phyloP scores from a whole-genome alignment of 2,113 vertebrate species.

The Corythornis cristatus region DNA sequence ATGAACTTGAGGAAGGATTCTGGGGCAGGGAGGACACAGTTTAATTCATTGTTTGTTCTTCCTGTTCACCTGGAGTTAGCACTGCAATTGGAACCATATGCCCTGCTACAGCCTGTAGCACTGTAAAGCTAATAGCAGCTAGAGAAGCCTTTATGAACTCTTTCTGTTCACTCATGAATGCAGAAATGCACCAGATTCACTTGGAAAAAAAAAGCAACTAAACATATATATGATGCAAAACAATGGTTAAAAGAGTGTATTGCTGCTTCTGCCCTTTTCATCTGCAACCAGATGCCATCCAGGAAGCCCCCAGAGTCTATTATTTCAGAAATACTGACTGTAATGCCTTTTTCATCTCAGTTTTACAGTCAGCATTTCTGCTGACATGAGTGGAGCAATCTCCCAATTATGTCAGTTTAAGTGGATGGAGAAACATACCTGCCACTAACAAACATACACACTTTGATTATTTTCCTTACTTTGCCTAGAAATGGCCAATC shows the following conservation, averaged over 20 bases:
- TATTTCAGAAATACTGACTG: not conserved
- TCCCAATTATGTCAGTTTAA: slow-evolving; percentile 21
- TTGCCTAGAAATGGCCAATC: slow-evolving; percentile 45
- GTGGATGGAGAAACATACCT: slow-evolving; percentile 3
- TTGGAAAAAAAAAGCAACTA: not conserved
- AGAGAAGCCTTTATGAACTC: not conserved
- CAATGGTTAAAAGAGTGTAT: not conserved
- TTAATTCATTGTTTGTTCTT: not conserved
- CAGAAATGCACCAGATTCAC: not conserved
- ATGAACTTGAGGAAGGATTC: not conserved
- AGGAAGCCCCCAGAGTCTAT: not conserved
- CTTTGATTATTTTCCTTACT: slow-evolving; percentile 10
- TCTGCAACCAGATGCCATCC: not conserved
- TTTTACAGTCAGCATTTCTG: slow-evolving; percentile 27
- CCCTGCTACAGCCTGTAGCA: not conserved
- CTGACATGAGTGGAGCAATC: slow-evolving; percentile 17
- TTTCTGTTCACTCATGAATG: not conserved
- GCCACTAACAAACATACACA: not conserved
- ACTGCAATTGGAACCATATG: not conserved
- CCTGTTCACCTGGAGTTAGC: not conserved
- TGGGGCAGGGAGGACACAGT: not conserved
- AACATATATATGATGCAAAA: not conserved
- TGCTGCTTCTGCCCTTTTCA: not conserved
- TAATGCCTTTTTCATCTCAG: slow-evolving; percentile 6
- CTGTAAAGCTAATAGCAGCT: not conserved